Evolutionary conservation across 1,140 invertebrate species (phyloP).

Genomic region (Dendrolimus punctatus): DNA sequence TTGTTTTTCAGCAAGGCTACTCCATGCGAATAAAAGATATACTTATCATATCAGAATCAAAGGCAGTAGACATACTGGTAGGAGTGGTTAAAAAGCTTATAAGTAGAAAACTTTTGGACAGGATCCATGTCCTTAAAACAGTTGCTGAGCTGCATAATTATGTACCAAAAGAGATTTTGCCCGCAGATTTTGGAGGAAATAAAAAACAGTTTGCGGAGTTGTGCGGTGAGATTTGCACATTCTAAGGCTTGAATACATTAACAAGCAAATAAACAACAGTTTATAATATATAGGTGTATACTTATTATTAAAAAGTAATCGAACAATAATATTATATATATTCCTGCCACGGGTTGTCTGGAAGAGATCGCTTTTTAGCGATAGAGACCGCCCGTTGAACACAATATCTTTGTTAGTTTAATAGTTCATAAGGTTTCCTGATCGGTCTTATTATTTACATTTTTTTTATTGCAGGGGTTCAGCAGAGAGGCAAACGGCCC

Average conservation of each 20-base stretch:
- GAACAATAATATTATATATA: too few species aligned
- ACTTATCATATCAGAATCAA: constrained; percentile 23
- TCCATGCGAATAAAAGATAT: constrained; percentile 27
- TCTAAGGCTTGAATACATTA: not conserved
- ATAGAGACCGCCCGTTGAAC: not conserved
- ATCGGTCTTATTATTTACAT: too few species aligned
- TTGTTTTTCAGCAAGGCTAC: constrained; percentile 6
- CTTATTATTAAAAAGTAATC: too few species aligned
- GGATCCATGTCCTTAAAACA: constrained; percentile 2
- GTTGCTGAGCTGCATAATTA: constrained; percentile 4
- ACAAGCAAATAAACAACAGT: too few species aligned
- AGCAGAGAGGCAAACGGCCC: too few species aligned
- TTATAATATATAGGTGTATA: too few species aligned
- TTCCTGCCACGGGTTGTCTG: too few species aligned
- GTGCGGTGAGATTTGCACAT: constrained; percentile 2
- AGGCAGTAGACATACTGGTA: constrained; percentile 20
- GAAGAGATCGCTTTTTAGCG: too few species aligned
- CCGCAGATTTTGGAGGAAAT: constrained; percentile 7
- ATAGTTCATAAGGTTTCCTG: too few species aligned
- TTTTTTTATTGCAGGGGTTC: not conserved
- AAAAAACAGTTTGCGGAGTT: constrained; percentile 5
- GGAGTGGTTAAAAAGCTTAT: constrained; percentile 22
- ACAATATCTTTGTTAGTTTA: not conserved
- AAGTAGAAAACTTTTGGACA: constrained; percentile 7
- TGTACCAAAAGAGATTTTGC: constrained; percentile 12